Evolutionary conservation across 2,888 invertebrate genomes (phyloP).

Genomic region (Rosalia funebris): DNA sequence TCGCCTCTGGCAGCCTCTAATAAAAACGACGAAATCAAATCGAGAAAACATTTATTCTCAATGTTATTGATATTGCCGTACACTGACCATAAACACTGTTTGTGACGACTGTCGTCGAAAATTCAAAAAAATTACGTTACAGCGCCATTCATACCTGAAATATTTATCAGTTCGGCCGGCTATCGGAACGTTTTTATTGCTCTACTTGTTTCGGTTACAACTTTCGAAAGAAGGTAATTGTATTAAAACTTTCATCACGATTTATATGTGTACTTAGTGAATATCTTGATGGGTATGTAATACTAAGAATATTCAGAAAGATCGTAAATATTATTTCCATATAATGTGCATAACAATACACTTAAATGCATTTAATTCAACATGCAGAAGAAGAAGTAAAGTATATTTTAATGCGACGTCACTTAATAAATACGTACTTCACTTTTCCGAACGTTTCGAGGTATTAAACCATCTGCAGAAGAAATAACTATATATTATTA

Average conservation of each 20-base stretch:
- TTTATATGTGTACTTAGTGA: no score
- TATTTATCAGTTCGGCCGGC: conserved; percentile 43
- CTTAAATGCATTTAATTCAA: no score
- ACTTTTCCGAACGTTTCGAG: no score
- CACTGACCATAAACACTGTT: conserved; percentile 58
- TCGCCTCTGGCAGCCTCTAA: conserved; percentile 31
- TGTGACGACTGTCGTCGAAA: conserved; percentile 58
- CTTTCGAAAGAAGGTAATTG: background rate
- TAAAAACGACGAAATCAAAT: conserved; percentile 57
- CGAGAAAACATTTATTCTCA: conserved; percentile 56
- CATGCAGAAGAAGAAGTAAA: no score
- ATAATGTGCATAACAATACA: no score
- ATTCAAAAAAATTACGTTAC: conserved; percentile 55
- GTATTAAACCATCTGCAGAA: no score
- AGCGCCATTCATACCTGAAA: conserved; percentile 39
- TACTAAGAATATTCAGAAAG: no score
- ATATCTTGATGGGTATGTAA: no score
- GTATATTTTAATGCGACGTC: no score
- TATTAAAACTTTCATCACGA: background rate
- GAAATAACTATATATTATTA: no score
- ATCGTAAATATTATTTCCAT: no score
- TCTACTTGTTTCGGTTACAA: background rate
- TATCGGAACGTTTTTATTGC: conserved; percentile 5
- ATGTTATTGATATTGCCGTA: conserved; percentile 60
- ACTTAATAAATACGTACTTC: no score